Evolutionary conservation across 2,113 vertebrate species (phyloP).

Genomic region (Pelmatolapia mariae): DNA sequence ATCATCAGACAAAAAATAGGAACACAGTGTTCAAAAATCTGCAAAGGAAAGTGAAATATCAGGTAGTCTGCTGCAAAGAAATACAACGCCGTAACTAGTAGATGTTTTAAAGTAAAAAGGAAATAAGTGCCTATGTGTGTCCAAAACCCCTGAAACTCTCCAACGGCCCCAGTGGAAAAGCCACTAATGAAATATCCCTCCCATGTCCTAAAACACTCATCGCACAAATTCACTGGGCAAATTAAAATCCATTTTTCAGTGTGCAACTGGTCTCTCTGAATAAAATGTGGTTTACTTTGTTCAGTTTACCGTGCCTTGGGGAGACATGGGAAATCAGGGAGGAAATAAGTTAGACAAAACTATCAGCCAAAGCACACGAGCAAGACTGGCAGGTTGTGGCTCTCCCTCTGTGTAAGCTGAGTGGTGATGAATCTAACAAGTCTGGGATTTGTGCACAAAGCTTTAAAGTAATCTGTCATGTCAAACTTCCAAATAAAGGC

Average conservation of each 20-base stretch:
- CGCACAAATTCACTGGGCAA: not conserved
- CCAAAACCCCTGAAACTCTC: not conserved
- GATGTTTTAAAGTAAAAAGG: not conserved
- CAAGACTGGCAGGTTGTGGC: not conserved
- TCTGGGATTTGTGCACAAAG: not conserved
- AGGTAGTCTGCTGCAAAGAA: not conserved
- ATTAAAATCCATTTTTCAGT: conserved; percentile 5
- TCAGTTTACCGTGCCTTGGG: not conserved
- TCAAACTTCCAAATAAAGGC: not conserved
- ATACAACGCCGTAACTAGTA: not conserved
- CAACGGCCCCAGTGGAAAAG: not conserved
- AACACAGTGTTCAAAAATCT: not conserved
- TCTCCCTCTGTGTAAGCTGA: not conserved
- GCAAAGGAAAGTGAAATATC: not conserved
- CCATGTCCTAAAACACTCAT: conserved; percentile 2
- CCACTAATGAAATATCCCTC: not conserved
- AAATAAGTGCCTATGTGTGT: not conserved
- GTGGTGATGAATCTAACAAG: not conserved
- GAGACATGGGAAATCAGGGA: not conserved
- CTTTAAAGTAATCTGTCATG: not conserved
- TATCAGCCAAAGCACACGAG: not conserved
- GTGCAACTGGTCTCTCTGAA: not conserved
- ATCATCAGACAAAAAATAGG: not conserved
- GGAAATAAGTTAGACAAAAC: not conserved
- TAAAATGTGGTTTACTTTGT: conserved; percentile 5